Evolutionary conservation across 2,888 invertebrate species (phyloP), one percentile per base, ranked within the genome.

Genomic region (Synergus laeviventris): DNA sequence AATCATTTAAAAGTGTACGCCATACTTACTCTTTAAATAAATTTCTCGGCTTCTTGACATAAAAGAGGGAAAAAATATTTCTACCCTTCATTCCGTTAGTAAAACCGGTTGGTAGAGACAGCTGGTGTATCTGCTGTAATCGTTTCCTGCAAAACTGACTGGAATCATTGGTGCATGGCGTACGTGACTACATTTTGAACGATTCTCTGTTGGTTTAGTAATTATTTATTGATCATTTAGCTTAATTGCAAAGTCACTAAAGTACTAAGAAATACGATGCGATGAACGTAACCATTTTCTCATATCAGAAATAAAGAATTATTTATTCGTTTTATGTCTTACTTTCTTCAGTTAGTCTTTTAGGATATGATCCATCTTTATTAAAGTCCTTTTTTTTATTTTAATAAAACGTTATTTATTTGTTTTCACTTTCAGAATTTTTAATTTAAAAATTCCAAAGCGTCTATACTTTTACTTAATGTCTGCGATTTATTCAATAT

Each of bases 21-120:
- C 14, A 1, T 3, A 42, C 14, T n/a, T n/a, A 0, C n/a, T n/a
- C n/a, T 49, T 49, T 2, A 9, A 9, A 49, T n/a, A 8, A 49
- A 9, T 49, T 24, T 45, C 73, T 24, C 24, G 16, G 38, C 12
- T 54, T 66, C 36, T 56, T 61, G 45, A 74, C 36, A 70, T 18
- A 73, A 75, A 66, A 79, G 76, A 66, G 45, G n/a, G 11, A 59
- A 70, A 49, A 49, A 49, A 31, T 78, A 59, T 73, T 54, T 74
- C 62, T 64, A 74, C 74, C 77, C 76, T 39, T 61, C 64, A 54
- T 60, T 79, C 81, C 81, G 81, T 81, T 81, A 81, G 78, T 64
- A 60, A 74, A 80, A 81, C 81, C 79, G 79, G 79, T 81, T 76
- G 60, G 77, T 74, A 60, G 56, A 75, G 74, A 60, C 78, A 76